Percentiles rank a stretch among this genome's conserved stretches.
phyloP scores from a whole-genome alignment of 2,888 invertebrate species.

The Spisula solida region DNA sequence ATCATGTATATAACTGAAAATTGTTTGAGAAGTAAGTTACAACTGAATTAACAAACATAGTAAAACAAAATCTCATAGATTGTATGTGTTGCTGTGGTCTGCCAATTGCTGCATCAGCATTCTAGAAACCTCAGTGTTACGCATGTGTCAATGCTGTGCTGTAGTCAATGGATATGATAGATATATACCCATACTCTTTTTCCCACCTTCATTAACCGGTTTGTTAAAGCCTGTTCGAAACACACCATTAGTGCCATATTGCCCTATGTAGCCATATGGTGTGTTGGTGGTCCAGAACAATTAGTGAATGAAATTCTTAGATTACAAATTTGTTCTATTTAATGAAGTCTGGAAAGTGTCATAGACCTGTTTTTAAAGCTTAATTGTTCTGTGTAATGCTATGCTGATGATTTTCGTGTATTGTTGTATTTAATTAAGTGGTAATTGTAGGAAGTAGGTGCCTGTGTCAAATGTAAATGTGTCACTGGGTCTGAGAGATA shows the following conservation, averaged over 20 bases:
- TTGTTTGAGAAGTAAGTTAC: too few relatives aligned
- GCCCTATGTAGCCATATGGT: not conserved
- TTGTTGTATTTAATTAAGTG: not conserved
- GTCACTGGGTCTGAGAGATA: not conserved
- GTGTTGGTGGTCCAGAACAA: not conserved
- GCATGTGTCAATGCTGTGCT: too few relatives aligned
- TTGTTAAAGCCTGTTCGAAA: not conserved
- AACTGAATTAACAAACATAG: too few relatives aligned
- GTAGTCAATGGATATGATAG: too few relatives aligned
- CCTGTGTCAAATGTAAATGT: not conserved
- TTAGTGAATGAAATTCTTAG: not conserved
- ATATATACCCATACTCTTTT: not conserved
- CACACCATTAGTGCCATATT: not conserved
- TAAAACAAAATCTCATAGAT: too few relatives aligned
- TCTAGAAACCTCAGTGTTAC: too few relatives aligned
- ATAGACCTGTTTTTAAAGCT: not conserved
- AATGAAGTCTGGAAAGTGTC: constrained; percentile 27
- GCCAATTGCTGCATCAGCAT: too few relatives aligned
- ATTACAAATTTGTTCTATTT: not conserved
- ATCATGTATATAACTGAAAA: too few relatives aligned
- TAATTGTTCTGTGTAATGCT: not conserved
- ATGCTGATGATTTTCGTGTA: not conserved
- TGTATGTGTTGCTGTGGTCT: too few relatives aligned
- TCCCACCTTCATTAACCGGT: not conserved
- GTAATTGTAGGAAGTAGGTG: not conserved